Conservation (phyloP, 2,113 vertebrate species). For the Mungos mungo region DNA sequence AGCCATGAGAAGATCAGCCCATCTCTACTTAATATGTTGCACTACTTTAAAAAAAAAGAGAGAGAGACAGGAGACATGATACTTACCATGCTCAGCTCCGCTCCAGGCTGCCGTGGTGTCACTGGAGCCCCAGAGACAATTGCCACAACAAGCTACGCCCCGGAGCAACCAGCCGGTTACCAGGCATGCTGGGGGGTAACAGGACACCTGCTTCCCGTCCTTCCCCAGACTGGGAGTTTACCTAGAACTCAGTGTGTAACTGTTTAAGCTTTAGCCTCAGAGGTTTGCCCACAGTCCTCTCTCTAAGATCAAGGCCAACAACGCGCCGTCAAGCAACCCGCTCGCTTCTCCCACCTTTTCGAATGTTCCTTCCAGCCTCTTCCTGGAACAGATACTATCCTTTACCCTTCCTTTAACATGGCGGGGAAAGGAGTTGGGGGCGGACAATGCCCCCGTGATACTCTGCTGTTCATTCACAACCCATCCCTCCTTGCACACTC, state of each 20-base stretch:
- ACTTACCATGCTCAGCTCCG: constrained; percentile 72
- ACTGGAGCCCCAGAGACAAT: background rate
- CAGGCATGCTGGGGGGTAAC: constrained; percentile 73
- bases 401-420: background rate
- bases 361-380: background rate
- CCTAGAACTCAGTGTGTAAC: constrained; percentile 52
- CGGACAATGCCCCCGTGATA: background rate
- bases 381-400: background rate
- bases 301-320: background rate
- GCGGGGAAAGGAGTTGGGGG: background rate
- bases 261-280: constrained; percentile 29
- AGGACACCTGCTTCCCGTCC: constrained; percentile 14
- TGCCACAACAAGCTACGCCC: background rate
- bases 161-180: constrained; percentile 73
- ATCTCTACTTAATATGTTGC: background rate
- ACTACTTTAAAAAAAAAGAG: background rate
- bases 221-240: background rate
- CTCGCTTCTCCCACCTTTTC: background rate
- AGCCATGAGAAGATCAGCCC: background rate
- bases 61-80: background rate
- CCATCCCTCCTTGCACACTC: background rate
- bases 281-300: background rate
- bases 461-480: background rate
- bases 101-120: background rate
- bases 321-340: background rate